Conservation (phyloP, 2,797 vertebrate genomes). For the Mormyrops attenuatus region DNA sequence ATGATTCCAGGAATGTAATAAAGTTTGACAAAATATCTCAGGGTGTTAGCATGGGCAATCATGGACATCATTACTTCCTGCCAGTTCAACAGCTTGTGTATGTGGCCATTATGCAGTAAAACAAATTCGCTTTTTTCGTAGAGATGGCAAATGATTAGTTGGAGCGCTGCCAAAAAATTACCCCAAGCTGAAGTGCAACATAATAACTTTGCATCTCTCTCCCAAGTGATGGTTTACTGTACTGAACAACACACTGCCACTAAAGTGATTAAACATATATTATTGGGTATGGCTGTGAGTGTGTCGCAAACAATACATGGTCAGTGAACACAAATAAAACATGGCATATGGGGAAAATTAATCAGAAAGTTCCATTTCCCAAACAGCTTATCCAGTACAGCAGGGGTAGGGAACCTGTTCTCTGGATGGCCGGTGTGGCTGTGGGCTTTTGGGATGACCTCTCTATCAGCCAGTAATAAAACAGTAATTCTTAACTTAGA, state of each 20-base stretch:
- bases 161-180: not conserved
- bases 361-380: not conserved
- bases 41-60: not conserved
- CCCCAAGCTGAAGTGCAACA: not conserved
- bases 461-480: not conserved
- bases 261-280: not conserved
- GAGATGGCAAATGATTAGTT: not conserved
- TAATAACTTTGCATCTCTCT: not conserved
- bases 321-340: not conserved
- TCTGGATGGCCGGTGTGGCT: not conserved
- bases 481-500: not conserved
- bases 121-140: not conserved
- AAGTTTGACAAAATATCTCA: not conserved
- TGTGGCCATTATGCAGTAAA: not conserved
- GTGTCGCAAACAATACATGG: not conserved
- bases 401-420: not conserved
- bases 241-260: not conserved
- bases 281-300: not conserved
- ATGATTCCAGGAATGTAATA: not conserved
- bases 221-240: not conserved
- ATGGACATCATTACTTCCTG: slow-evolving; percentile 35
- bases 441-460: not conserved
- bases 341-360: not conserved
- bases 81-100: slow-evolving; percentile 1
- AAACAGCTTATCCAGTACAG: not conserved